Evolutionary conservation across 2,797 vertebrate genomes (phyloP), one percentile per base, ranked within the genome.

Genomic region (Semaprochilodus insignis): DNA sequence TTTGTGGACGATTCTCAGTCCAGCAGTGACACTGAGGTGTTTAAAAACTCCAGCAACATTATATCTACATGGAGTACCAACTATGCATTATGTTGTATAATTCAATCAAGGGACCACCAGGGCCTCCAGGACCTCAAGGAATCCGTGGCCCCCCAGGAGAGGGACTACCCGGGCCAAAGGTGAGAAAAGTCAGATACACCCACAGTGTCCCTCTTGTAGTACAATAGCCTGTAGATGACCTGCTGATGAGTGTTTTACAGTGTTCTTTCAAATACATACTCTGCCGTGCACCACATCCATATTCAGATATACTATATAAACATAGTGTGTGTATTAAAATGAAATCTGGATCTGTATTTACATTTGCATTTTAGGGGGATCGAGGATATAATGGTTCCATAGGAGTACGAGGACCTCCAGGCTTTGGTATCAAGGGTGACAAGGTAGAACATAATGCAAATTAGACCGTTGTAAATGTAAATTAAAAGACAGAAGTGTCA

Each of bases 111-210:
- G 96, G 96, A 80, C 88, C 84, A 31, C 83, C 83, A 48, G 97
- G 96, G 81, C 85, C 88, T 16, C 34, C 85, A 4, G 96, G 96
- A 87, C 17, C 55, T n/a, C 94, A 90, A 83, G 96, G 97, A 80
- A 94, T 93, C 80, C 88, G 77, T 52, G 97, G 96, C 67, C 74
- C 74, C 2, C 79, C 92, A 15, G 96, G 96, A 81, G 95, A 97
- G 77, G 96, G 96, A 21, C 84, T 96, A 83, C 93, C 93, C 82
- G 96, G 96, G 14, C 87, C 93, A 57, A 98, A 98, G 95, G 96
- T 97, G 88, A 86, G 85, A 6, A 48, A 51, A 1, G 8, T 74
- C 6, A 60, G 17, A 54, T 76, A 15, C 6, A 57, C 52, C 19
- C 55, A 57, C 55, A 14, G 23, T 62, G 1, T 54, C 16, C 15